Percentiles rank a stretch among this genome's conserved stretches.
phyloP scores from a whole-genome alignment of 2,888 invertebrate genomes.

The Lithophane socia region DNA sequence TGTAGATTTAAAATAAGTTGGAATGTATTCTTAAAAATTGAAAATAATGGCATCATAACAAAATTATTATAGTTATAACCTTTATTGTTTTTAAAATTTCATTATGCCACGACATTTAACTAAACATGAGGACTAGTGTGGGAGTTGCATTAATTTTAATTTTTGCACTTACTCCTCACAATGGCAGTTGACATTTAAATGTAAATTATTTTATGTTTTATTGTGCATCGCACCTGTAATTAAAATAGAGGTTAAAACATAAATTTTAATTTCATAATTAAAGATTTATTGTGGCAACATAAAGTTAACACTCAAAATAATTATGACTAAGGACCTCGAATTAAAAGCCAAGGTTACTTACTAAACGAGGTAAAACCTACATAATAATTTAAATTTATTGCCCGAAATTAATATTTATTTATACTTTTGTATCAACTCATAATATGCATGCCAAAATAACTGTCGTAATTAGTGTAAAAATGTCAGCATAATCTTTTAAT shows the following conservation, averaged over 20 bases:
- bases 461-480: slow-evolving; percentile 17
- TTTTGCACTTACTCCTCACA: slow-evolving; percentile 9
- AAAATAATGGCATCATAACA: background rate
- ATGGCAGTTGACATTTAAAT: slow-evolving; percentile 12
- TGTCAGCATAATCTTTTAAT: background rate
- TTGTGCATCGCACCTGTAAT: slow-evolving; percentile 35
- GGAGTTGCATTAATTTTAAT: slow-evolving; percentile 10
- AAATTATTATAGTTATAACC: background rate
- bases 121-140: slow-evolving; percentile 13
- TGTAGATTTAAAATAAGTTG: background rate
- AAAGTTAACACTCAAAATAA: slow-evolving; percentile 58
- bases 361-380: slow-evolving; percentile 32
- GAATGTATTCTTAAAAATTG: background rate
- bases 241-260: slow-evolving; percentile 48
- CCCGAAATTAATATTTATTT: slow-evolving; percentile 41
- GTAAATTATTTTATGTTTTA: slow-evolving; percentile 22
- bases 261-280: slow-evolving; percentile 45
- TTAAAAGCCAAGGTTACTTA: slow-evolving; percentile 56
- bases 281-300: slow-evolving; percentile 49
- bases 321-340: slow-evolving; percentile 59
- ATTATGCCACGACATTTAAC: slow-evolving; percentile 13
- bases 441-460: slow-evolving; percentile 16
- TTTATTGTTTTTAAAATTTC: slow-evolving; percentile 5
- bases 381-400: slow-evolving; percentile 54
- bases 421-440: slow-evolving; percentile 33